Conservation (phyloP, 1,140 invertebrate genomes). For the Lordiphosa mommai region DNA sequence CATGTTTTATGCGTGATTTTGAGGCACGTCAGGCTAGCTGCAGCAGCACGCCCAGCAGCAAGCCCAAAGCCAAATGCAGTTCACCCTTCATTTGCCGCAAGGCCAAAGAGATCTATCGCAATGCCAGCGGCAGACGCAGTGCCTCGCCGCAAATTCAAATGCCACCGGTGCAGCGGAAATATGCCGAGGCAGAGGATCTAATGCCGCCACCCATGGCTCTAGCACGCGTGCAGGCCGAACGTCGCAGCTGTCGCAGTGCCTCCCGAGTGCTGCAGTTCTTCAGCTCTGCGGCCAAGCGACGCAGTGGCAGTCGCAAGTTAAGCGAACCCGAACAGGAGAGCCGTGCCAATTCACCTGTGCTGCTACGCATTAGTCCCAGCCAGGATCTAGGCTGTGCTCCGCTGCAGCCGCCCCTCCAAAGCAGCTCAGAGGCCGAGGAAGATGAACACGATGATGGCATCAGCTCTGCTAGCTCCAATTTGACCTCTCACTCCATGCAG, state of each 20-base stretch:
- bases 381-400: constrained; percentile 51
- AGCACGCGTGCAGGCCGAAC: constrained; percentile 57
- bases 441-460: constrained; percentile 62
- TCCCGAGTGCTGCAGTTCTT: constrained; percentile 69
- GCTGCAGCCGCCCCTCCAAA: constrained; percentile 7
- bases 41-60: constrained; percentile 43
- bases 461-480: constrained; percentile 62
- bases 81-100: constrained; percentile 61
- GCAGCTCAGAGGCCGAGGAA: constrained; percentile 51
- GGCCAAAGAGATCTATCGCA: constrained; percentile 59
- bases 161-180: constrained; percentile 16
- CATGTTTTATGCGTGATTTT: constrained; percentile 62
- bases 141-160: constrained; percentile 52
- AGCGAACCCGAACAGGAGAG: constrained; percentile 41
- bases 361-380: constrained; percentile 42
- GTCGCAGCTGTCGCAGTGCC: constrained; percentile 66
- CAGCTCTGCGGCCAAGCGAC: constrained; percentile 56
- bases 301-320: constrained; percentile 47
- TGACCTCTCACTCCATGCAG: constrained; percentile 42
- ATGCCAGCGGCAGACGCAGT: constrained; percentile 62
- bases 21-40: constrained; percentile 50
- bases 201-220: constrained; percentile 59
- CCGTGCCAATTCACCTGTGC: constrained; percentile 40
- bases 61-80: constrained; percentile 27
- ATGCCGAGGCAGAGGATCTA: constrained; percentile 59